phyloP scores from a whole-genome alignment of 2,113 vertebrate genomes.

The Alethe diademata region DNA sequence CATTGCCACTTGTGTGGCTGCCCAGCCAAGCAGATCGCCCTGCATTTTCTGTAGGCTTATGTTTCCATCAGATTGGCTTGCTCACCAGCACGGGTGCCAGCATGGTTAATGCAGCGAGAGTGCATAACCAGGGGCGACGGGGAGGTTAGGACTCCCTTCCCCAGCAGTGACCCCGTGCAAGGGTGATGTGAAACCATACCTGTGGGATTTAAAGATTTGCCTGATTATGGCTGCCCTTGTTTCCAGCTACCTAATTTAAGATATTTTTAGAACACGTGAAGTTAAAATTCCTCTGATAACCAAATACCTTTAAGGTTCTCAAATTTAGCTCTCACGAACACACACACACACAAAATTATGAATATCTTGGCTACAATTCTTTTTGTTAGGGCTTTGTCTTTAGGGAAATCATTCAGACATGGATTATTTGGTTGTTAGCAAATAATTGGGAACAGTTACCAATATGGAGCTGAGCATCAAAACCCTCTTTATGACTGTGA shows the following conservation, averaged over 20 bases:
- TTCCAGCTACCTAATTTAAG: background rate
- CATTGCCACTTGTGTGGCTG: constrained; percentile 22
- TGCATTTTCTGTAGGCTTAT: background rate
- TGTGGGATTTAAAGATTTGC: background rate
- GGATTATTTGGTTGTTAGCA: background rate
- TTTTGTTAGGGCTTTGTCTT: background rate
- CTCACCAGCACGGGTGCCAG: background rate
- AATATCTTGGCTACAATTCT: background rate
- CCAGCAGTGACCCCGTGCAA: background rate
- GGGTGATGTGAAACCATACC: background rate
- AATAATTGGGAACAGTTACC: background rate
- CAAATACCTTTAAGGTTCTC: background rate
- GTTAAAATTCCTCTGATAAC: background rate
- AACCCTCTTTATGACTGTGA: background rate
- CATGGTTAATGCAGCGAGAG: background rate
- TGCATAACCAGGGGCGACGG: background rate
- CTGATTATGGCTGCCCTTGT: background rate
- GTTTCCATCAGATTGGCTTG: background rate
- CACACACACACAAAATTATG: background rate
- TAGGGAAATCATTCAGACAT: background rate
- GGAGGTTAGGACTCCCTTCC: background rate
- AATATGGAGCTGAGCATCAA: background rate
- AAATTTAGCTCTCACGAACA: background rate
- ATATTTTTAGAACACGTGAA: background rate
- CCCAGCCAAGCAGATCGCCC: background rate